phyloP scores from a whole-genome alignment of 2,797 vertebrate species.

The Ciconia nigra region DNA sequence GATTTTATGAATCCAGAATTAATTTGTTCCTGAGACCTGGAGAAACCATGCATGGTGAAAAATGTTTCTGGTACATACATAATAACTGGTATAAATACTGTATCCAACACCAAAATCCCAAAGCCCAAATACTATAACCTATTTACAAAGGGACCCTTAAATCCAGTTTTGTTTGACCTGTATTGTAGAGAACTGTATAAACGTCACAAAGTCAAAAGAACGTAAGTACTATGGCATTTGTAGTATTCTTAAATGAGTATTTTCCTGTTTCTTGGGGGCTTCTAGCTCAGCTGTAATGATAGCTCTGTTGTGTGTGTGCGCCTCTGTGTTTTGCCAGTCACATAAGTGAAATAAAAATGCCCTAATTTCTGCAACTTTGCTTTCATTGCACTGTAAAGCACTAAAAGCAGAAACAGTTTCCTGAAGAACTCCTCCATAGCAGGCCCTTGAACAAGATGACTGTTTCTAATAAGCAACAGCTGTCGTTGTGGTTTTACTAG shows the following conservation, averaged over 20 bases:
- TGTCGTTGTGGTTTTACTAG: slow-evolving; percentile 85
- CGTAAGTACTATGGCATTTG: not conserved
- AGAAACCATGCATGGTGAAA: not conserved
- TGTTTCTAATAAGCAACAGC: slow-evolving; percentile 94
- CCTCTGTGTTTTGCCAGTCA: slow-evolving; percentile 15
- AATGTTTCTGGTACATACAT: not conserved
- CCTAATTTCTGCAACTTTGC: slow-evolving; percentile 46
- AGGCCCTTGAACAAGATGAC: slow-evolving; percentile 86
- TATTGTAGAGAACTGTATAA: not conserved
- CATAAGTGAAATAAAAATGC: slow-evolving; percentile 25
- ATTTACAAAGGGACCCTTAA: not conserved
- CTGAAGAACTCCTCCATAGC: slow-evolving; percentile 82
- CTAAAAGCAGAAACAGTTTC: slow-evolving; percentile 79
- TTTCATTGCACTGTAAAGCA: slow-evolving; percentile 37
- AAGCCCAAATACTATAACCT: not conserved
- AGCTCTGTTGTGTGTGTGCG: not conserved
- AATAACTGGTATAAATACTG: not conserved
- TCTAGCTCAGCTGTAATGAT: not conserved
- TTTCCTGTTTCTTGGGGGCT: slow-evolving; percentile 18
- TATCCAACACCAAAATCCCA: not conserved
- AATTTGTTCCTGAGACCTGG: not conserved
- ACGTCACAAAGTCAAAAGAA: not conserved
- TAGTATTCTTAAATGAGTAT: not conserved
- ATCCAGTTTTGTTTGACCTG: not conserved
- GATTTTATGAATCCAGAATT: not conserved